Conservation (phyloP, 2,113 vertebrate species). For the Lipophrys pholis region DNA sequence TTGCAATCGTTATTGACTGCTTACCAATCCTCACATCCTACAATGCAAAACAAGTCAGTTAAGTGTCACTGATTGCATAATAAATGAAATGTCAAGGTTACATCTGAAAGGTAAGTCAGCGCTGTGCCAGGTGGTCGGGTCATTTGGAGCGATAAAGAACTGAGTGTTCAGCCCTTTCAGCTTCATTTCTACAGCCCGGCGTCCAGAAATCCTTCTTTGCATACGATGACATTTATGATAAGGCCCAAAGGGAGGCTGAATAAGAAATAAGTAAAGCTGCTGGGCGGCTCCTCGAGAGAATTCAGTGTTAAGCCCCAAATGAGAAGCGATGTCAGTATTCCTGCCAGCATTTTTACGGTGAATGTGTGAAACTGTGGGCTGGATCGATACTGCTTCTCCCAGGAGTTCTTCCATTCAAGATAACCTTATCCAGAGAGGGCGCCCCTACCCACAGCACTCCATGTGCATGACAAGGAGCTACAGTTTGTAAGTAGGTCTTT, state of each 20-base stretch:
- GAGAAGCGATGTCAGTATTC: slow-evolving; percentile 59
- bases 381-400: slow-evolving; percentile 73
- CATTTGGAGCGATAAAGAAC: slow-evolving; percentile 36
- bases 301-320: slow-evolving; percentile 60
- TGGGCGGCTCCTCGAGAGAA: slow-evolving; percentile 45
- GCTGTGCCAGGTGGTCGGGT: slow-evolving; percentile 27
- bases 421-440: slow-evolving; percentile 62
- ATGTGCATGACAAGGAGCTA: slow-evolving; percentile 58
- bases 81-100: slow-evolving; percentile 53
- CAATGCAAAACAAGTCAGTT: slow-evolving; percentile 1
- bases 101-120: slow-evolving; percentile 28
- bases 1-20: too few species aligned
- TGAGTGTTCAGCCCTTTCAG: slow-evolving; percentile 45
- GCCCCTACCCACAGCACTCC: slow-evolving; percentile 33
- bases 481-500: slow-evolving; percentile 12
- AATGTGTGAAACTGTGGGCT: slow-evolving; percentile 61
- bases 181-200: slow-evolving; percentile 53
- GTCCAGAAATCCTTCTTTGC: slow-evolving; percentile 69
- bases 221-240: slow-evolving; percentile 80
- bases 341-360: slow-evolving; percentile 58
- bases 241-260: slow-evolving; percentile 62
- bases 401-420: slow-evolving; percentile 70
- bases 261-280: slow-evolving; percentile 60
- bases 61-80: slow-evolving; percentile 24
- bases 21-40: neutral